These are phyloP conservation scores for Chymomyza amoena DNA, from an alignment of 2,888 invertebrate species.

Conservation along the genomic window DNA sequence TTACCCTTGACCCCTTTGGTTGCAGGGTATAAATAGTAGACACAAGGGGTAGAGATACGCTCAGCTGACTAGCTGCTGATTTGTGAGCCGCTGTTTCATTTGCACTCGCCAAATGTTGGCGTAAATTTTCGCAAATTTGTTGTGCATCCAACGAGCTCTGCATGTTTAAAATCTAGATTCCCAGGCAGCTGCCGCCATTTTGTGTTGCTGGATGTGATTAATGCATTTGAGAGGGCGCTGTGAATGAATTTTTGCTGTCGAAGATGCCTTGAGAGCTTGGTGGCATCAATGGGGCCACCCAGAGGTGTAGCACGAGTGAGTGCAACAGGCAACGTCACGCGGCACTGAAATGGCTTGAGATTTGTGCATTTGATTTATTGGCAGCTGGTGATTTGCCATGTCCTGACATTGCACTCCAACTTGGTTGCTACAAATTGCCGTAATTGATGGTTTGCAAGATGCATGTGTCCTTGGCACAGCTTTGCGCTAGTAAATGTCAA, in stretches of 20 bases:
- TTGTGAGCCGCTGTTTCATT: slow-evolving; percentile 14
- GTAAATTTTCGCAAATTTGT: slow-evolving; percentile 46
- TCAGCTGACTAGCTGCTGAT: slow-evolving; percentile 1
- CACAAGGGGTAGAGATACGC: too few relatives aligned
- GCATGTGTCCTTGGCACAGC: neutral
- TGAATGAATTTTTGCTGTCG: slow-evolving; percentile 20
- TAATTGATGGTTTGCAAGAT: neutral
- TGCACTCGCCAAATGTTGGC: slow-evolving; percentile 55
- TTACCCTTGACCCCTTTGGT: too few relatives aligned
- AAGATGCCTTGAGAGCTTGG: neutral
- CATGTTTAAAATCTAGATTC: neutral
- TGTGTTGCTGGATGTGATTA: slow-evolving; percentile 10
- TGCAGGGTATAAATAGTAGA: too few relatives aligned
- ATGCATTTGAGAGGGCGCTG: slow-evolving; percentile 7
- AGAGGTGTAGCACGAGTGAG: neutral
- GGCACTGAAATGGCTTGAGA: neutral
- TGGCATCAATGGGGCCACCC: neutral
- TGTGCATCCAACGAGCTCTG: neutral
- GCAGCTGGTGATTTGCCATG: neutral
- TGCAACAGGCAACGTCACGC: neutral
- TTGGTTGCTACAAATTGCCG: neutral
- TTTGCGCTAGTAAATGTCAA: neutral
- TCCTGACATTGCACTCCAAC: neutral
- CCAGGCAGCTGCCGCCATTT: slow-evolving; percentile 1
- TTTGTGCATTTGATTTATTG: slow-evolving; percentile 9